A percentile compares a stretch with the other conserved stretches of the same genome.
Evolutionary conservation across 2,113 vertebrate genomes (phyloP).

Genomic region (Platichthys flesus): DNA sequence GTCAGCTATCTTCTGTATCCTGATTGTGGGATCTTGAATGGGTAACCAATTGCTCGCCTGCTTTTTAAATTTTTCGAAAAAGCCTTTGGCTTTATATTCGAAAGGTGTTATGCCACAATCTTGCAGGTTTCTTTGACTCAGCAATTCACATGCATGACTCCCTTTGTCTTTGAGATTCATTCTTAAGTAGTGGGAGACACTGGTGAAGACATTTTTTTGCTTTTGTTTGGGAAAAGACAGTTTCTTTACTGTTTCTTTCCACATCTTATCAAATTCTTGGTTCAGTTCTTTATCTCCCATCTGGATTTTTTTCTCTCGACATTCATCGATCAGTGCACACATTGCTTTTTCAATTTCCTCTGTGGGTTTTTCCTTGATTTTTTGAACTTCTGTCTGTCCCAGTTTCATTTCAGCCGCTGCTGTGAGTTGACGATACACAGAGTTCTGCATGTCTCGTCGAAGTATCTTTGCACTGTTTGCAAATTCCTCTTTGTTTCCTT

Average conservation of each 20-base stretch:
- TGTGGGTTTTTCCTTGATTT: slow-evolving; percentile 51
- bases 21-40: accelerated
- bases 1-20: slow-evolving; percentile 1
- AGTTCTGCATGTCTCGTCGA: slow-evolving; percentile 28
- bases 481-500: slow-evolving; percentile 66
- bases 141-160: background rate
- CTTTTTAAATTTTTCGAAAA: accelerated
- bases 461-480: slow-evolving; percentile 55
- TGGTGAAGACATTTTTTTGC: background rate
- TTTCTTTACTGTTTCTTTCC: slow-evolving; percentile 12
- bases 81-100: background rate
- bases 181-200: background rate
- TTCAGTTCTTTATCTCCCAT: slow-evolving; percentile 34
- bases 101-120: background rate
- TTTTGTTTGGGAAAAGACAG: slow-evolving; percentile 4
- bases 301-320: background rate
- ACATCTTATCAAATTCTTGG: slow-evolving; percentile 56
- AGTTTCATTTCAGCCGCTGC: slow-evolving; percentile 31
- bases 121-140: accelerated
- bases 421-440: slow-evolving; percentile 17
- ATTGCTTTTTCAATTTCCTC: slow-evolving; percentile 44
- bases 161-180: slow-evolving; percentile 29
- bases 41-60: accelerated
- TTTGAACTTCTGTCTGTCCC: slow-evolving; percentile 42
- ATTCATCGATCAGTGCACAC: slow-evolving; percentile 29